Evolutionary conservation across 2,888 invertebrate species (phyloP).

Genomic region (Ecliptopera silaceata): DNA sequence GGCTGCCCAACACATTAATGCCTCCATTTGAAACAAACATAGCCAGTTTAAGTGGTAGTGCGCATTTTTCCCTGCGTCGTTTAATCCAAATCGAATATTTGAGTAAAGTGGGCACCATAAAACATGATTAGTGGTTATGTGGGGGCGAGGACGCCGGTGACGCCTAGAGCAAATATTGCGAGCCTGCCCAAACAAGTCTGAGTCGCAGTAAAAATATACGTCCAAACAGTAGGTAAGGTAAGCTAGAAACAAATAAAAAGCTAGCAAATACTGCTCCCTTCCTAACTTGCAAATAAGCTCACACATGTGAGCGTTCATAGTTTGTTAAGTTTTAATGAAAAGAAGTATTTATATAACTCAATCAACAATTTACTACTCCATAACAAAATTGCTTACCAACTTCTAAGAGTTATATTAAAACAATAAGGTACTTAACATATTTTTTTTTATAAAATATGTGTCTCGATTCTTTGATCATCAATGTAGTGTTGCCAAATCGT

Average conservation of each 20-base stretch:
- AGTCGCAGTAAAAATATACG: conserved; percentile 8
- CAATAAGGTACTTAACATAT: no score
- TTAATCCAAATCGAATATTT: conserved; percentile 70
- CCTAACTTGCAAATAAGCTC: background rate
- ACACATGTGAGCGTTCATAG: no score
- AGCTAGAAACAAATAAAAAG: background rate
- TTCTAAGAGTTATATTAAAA: no score
- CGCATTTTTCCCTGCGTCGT: conserved; percentile 54
- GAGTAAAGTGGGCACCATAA: conserved; percentile 70
- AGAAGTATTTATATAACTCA: no score
- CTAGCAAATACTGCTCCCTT: no score
- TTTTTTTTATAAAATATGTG: no score
- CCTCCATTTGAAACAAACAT: conserved; percentile 23
- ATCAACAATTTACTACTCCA: no score
- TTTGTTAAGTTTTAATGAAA: no score
- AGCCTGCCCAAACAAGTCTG: conserved; percentile 61
- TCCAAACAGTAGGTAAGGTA: conserved; percentile 2
- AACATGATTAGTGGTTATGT: conserved; percentile 77
- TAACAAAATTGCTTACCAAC: no score
- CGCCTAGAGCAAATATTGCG: conserved; percentile 62
- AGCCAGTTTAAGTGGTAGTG: conserved; percentile 25
- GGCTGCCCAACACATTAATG: conserved; percentile 19
- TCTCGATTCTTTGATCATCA: no score
- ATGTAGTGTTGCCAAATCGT: no score
- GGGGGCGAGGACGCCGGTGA: conserved; percentile 56